These are phyloP conservation scores for Brachionichthys hirsutus DNA, from an alignment of 2,113 vertebrate genomes.

Conservation along the genomic window DNA sequence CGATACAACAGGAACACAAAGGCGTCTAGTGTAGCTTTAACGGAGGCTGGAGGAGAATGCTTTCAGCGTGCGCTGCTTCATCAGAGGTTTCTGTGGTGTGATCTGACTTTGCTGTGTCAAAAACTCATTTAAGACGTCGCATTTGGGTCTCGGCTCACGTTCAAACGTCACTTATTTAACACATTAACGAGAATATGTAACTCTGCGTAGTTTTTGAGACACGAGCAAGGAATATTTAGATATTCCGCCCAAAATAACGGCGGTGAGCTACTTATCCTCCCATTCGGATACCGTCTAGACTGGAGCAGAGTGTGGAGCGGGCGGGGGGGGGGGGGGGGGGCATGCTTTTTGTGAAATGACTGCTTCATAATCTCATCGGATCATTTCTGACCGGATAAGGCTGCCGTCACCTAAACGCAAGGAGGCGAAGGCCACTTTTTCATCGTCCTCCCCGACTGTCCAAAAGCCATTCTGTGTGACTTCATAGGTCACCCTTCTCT, in stretches of 20 bases:
- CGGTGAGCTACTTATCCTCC: not conserved
- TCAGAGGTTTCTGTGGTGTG: not conserved
- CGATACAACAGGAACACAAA: slow-evolving; percentile 60
- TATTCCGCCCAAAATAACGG: too few species aligned
- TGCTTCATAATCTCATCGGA: slow-evolving; percentile 53
- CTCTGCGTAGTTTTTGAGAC: not conserved
- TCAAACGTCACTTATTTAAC: not conserved
- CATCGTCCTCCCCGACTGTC: slow-evolving; percentile 60
- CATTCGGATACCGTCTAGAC: slow-evolving; percentile 56
- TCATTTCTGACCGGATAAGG: slow-evolving; percentile 57
- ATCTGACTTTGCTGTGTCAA: slow-evolving; percentile 13
- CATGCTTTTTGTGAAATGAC: slow-evolving; percentile 60
- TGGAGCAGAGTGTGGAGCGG: slow-evolving; percentile 12
- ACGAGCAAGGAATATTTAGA: not conserved
- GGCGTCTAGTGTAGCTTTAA: slow-evolving; percentile 21
- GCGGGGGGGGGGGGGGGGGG: too few species aligned
- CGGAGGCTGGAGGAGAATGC: slow-evolving; percentile 12
- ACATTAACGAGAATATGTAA: not conserved
- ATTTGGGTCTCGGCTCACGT: not conserved
- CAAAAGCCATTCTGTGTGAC: slow-evolving; percentile 61
- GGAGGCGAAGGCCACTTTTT: slow-evolving; percentile 57
- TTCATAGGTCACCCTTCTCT: slow-evolving; percentile 73
- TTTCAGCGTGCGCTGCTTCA: slow-evolving; percentile 12
- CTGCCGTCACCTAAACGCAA: slow-evolving; percentile 50
- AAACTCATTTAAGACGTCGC: not conserved